Percentiles rank a stretch among this genome's conserved stretches.
Evolutionary conservation across 1,140 invertebrate species (phyloP).

Genomic region (Cydia strobilella): DNA sequence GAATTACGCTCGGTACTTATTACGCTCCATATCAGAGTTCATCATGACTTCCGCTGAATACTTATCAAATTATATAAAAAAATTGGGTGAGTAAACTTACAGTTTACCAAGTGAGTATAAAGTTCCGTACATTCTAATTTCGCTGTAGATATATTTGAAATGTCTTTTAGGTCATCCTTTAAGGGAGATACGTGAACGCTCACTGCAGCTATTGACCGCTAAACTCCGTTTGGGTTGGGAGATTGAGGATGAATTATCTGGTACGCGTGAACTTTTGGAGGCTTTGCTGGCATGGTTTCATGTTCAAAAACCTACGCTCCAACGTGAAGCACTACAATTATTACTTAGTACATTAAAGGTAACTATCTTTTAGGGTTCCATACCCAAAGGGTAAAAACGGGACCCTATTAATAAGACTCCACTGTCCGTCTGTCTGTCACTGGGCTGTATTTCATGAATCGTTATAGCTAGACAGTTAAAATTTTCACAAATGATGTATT

Average conservation of each 20-base stretch:
- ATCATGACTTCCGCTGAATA: constrained; percentile 44
- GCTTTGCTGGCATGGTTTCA: constrained; percentile 64
- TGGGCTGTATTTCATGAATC: too few relatives aligned
- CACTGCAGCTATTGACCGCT: constrained; percentile 56
- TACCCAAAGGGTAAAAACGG: too few relatives aligned
- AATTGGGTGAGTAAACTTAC: constrained; percentile 55
- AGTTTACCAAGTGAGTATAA: neutral
- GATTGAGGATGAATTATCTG: constrained; percentile 61
- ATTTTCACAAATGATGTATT: too few relatives aligned
- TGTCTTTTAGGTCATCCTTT: constrained; percentile 60
- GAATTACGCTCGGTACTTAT: neutral
- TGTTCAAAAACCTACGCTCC: constrained; percentile 51
- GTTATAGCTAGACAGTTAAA: too few relatives aligned
- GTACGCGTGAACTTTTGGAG: constrained; percentile 58
- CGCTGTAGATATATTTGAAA: constrained; percentile 9
- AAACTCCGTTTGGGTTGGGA: constrained; percentile 69
- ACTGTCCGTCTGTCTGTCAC: too few relatives aligned
- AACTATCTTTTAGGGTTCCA: constrained; percentile 17
- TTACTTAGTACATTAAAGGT: constrained; percentile 63
- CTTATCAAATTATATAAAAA: constrained; percentile 58
- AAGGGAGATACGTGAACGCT: constrained; percentile 70
- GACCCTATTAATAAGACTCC: too few relatives aligned
- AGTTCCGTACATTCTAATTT: neutral
- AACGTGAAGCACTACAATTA: constrained; percentile 60
- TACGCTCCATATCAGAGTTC: constrained; percentile 8